Percentiles rank a stretch among this genome's conserved stretches.
Conservation (phyloP, 2,113 vertebrate genomes). For the Corythoichthys haematopterus region DNA sequence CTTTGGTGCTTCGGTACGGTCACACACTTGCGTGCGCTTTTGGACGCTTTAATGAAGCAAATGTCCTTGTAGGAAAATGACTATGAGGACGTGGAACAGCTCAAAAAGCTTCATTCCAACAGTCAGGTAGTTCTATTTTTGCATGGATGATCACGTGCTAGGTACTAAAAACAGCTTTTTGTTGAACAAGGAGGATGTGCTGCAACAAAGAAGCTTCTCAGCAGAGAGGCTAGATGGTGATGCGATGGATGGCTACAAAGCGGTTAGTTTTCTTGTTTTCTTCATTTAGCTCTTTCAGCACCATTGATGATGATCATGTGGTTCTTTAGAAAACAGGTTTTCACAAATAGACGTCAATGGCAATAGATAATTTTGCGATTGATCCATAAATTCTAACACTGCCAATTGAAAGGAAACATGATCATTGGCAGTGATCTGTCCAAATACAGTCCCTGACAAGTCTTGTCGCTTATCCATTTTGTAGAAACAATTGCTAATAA, state of each 20-base stretch:
- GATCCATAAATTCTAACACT: no score
- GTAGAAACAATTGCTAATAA: no score
- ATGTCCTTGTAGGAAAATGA: slow-evolving; percentile 5
- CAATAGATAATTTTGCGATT: no score
- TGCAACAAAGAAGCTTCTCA: slow-evolving; percentile 29
- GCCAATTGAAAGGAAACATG: no score
- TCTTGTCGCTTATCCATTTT: no score
- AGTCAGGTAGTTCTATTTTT: slow-evolving; percentile 14
- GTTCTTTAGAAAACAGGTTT: no score
- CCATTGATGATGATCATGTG: no score
- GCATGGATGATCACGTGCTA: background rate
- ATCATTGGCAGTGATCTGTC: no score
- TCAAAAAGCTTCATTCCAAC: slow-evolving; percentile 3
- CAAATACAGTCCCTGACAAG: no score
- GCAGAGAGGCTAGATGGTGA: slow-evolving; percentile 20
- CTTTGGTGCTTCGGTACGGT: slow-evolving; percentile 21
- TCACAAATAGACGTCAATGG: no score
- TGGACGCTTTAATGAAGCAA: background rate
- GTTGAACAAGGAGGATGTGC: slow-evolving; percentile 16
- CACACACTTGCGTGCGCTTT: slow-evolving; percentile 22
- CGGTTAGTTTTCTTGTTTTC: slow-evolving; percentile 28
- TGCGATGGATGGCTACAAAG: slow-evolving; percentile 23
- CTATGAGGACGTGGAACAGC: slow-evolving; percentile 14
- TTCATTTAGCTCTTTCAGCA: no score
- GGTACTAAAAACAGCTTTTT: background rate